A percentile compares a stretch with the other conserved stretches of the same genome.
These are phyloP conservation scores for Carollia perspicillata DNA, from an alignment of 2,113 vertebrate genomes.

Conservation along the genomic window DNA sequence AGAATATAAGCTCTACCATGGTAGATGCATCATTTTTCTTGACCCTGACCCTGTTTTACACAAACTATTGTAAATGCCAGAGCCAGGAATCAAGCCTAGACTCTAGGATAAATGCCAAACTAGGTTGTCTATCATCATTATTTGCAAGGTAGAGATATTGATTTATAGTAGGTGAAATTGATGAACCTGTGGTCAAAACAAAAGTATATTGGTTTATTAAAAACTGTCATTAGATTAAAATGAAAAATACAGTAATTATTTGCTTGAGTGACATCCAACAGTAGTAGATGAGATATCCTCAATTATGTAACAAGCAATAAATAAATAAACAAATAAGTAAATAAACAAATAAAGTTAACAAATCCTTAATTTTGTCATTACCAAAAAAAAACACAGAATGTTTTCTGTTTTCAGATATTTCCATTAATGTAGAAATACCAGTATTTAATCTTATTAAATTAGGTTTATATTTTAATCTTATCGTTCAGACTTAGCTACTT, in stretches of 20 bases:
- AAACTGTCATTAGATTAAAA: not conserved
- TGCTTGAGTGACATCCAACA: not conserved
- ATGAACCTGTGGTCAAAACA: not conserved
- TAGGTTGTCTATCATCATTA: not conserved
- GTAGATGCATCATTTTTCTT: not conserved
- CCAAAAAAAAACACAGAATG: not conserved
- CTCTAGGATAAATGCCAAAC: not conserved
- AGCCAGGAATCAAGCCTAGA: not conserved
- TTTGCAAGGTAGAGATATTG: not conserved
- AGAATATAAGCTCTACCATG: not conserved
- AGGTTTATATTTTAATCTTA: not conserved
- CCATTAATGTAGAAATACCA: not conserved
- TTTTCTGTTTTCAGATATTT: conserved; percentile 1
- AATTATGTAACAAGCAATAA: not conserved
- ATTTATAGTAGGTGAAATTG: not conserved
- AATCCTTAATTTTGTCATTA: not conserved
- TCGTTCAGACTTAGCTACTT: not conserved
- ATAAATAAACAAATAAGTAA: too few relatives aligned
- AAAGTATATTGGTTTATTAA: not conserved
- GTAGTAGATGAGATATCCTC: not conserved
- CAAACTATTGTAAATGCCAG: not conserved
- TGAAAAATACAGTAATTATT: not conserved
- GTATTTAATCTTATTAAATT: too few relatives aligned
- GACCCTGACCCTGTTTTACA: not conserved
- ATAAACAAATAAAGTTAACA: not conserved